phyloP scores from a whole-genome alignment of 2,797 vertebrate species.

The Mallotus villosus region DNA sequence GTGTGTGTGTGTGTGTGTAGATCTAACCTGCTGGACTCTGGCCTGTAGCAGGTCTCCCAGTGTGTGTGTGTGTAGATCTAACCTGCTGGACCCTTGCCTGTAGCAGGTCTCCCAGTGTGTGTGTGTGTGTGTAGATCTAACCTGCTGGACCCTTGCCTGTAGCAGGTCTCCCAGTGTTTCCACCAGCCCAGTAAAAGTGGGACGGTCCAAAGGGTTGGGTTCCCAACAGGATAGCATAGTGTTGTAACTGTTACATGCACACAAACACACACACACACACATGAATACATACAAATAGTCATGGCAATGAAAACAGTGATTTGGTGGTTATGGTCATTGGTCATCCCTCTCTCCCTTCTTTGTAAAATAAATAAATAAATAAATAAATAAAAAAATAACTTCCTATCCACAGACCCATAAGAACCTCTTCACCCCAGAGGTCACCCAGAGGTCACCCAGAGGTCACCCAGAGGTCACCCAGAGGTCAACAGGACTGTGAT shows the following conservation, averaged over 20 bases:
- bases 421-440: no score
- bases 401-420: no score
- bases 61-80: constrained; percentile 48
- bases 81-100: constrained; percentile 89
- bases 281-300: not conserved
- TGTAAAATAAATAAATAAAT: no score
- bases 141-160: constrained; percentile 87
- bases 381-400: no score
- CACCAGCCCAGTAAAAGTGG: constrained; percentile 85
- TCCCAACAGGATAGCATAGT: constrained; percentile 94
- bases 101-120: constrained; percentile 83
- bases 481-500: not conserved
- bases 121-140: constrained; percentile 49
- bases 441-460: no score
- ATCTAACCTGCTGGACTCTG: constrained; percentile 84
- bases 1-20: constrained; percentile 11
- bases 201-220: constrained; percentile 79
- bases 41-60: constrained; percentile 90
- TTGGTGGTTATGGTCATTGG: no score
- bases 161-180: constrained; percentile 88
- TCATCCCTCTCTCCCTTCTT: no score
- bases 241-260: constrained; percentile 79
- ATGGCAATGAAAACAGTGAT: not conserved
- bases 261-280: constrained; percentile 9
- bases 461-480: no score